These are phyloP conservation scores for Mystacides longicornis DNA, from an alignment of 2,888 invertebrate genomes.

Conservation along the genomic window DNA sequence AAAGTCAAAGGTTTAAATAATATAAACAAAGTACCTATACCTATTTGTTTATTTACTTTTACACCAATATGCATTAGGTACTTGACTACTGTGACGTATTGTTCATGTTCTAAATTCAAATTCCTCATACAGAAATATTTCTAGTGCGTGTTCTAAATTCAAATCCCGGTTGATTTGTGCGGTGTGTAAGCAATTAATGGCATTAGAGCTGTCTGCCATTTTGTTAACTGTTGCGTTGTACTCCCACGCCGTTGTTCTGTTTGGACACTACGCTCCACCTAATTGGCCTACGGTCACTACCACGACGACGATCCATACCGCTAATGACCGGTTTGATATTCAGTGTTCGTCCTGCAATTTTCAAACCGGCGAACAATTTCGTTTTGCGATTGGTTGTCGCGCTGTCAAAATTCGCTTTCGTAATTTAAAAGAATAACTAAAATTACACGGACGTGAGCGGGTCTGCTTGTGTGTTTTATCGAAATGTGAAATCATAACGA, in stretches of 20 bases:
- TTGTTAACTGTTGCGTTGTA: not conserved
- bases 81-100: too few species aligned
- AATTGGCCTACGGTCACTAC: not conserved
- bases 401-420: not conserved
- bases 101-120: too few species aligned
- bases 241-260: not conserved
- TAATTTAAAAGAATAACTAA: not conserved
- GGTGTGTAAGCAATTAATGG: not conserved
- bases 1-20: too few species aligned
- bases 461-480: too few species aligned
- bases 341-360: slow-evolving; percentile 8
- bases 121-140: too few species aligned
- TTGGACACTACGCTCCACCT: not conserved
- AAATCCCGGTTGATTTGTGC: not conserved
- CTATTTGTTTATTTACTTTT: too few species aligned
- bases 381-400: slow-evolving; percentile 1
- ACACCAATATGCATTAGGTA: too few species aligned
- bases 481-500: too few species aligned
- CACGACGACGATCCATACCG: slow-evolving; percentile 5
- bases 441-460: not conserved
- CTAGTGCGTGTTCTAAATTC: too few species aligned
- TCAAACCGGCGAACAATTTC: not conserved
- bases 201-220: not conserved
- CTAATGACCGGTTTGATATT: slow-evolving; percentile 22
- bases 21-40: too few species aligned